Evolutionary conservation across 2,113 vertebrate genomes (phyloP).

Genomic region (Thryonomys swinderianus): DNA sequence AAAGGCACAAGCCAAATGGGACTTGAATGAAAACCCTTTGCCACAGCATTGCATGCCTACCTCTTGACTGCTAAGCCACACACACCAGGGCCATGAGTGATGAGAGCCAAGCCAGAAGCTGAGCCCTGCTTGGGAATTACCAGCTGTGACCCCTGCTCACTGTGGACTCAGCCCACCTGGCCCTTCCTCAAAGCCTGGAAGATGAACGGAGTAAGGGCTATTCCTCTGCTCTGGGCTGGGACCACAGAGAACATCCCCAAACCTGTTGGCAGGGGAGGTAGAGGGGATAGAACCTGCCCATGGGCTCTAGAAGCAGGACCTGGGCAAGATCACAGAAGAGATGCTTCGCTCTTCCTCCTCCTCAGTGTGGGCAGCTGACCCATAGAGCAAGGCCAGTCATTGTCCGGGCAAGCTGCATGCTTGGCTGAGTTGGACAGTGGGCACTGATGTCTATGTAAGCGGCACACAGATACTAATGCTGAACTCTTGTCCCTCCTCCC

Average conservation of each 20-base stretch:
- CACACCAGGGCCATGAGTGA: accelerated
- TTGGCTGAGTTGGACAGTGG: neutral
- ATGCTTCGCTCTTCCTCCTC: neutral
- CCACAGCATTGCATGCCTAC: no score
- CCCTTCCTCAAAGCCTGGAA: neutral
- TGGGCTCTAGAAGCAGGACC: neutral
- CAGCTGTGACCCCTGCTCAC: neutral
- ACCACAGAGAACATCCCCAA: neutral
- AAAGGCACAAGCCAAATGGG: neutral
- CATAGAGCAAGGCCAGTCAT: neutral
- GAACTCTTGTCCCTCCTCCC: neutral
- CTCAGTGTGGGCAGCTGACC: neutral
- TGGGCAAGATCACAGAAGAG: neutral
- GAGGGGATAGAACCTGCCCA: neutral
- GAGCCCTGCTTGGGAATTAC: neutral
- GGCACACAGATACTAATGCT: accelerated
- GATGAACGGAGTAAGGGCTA: no score
- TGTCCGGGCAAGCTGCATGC: neutral
- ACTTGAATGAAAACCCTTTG: neutral
- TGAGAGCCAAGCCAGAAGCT: neutral
- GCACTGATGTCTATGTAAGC: neutral
- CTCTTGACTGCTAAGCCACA: neutral
- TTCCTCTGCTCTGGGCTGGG: neutral
- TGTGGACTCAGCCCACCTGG: neutral
- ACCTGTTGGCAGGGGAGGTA: neutral